Percentiles rank a stretch among this genome's conserved stretches.
phyloP scores from a whole-genome alignment of 1,140 invertebrate species.

The Calephelis nemesis region DNA sequence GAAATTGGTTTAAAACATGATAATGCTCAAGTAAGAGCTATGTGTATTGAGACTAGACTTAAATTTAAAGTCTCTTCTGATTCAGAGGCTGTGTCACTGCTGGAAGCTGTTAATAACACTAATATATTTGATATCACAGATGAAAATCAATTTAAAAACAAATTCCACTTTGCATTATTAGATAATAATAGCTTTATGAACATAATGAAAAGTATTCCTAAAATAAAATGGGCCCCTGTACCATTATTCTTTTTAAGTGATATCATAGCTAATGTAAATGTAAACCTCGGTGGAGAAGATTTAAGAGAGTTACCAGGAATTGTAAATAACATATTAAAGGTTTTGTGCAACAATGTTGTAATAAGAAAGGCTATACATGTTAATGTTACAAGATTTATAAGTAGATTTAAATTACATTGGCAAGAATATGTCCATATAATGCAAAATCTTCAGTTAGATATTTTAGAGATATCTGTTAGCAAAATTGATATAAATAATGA shows the following conservation, averaged over 20 bases:
- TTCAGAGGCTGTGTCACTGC: constrained; percentile 42
- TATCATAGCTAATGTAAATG: constrained; percentile 37
- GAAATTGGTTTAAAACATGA: constrained; percentile 63
- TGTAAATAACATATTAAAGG: constrained; percentile 49
- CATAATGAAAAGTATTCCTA: constrained; percentile 46
- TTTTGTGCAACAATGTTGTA: constrained; percentile 57
- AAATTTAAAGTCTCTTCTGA: constrained; percentile 36
- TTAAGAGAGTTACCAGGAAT: constrained; percentile 26
- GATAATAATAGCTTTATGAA: constrained; percentile 37
- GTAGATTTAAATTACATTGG: constrained; percentile 46
- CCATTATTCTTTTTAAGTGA: constrained; percentile 53
- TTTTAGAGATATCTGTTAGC: neutral
- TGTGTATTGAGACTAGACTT: constrained; percentile 54
- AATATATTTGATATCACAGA: constrained; percentile 48
- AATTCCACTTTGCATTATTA: constrained; percentile 34
- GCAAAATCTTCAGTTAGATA: constrained; percentile 8
- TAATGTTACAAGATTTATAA: constrained; percentile 53
- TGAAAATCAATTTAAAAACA: constrained; percentile 42
- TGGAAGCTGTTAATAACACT: constrained; percentile 60
- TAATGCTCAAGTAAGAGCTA: constrained; percentile 53
- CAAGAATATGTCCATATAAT: constrained; percentile 42
- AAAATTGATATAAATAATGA: no score
- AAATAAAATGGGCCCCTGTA: constrained; percentile 61
- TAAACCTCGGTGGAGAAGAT: constrained; percentile 6
- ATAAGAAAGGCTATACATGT: constrained; percentile 53